A percentile compares a stretch with the other conserved stretches of the same genome.
phyloP scores from a whole-genome alignment of 2,888 invertebrate species.

The Germaria angustata region DNA sequence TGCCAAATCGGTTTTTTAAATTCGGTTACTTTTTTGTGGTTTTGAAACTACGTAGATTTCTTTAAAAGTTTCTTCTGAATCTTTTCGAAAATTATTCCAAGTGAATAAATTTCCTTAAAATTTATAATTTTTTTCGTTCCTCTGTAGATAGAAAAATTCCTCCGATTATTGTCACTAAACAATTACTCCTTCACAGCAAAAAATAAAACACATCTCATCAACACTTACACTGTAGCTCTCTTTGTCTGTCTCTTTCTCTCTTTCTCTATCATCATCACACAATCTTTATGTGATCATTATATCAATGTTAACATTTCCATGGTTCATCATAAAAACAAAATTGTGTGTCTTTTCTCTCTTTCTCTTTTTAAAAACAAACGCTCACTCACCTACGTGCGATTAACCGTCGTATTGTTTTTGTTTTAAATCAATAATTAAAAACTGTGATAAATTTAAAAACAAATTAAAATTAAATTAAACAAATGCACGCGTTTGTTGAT shows the following conservation, averaged over 20 bases:
- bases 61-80: too few species aligned
- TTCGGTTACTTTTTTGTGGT: too few species aligned
- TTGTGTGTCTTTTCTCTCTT: constrained; percentile 61
- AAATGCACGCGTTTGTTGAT: constrained; percentile 32
- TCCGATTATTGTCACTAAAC: too few species aligned
- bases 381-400: constrained; percentile 36
- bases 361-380: constrained; percentile 30
- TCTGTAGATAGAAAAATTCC: too few species aligned
- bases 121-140: too few species aligned
- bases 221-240: background rate
- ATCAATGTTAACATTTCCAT: constrained; percentile 61
- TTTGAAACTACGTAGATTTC: too few species aligned
- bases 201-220: background rate
- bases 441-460: constrained; percentile 14
- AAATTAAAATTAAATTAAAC: constrained; percentile 12
- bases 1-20: too few species aligned
- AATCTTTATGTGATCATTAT: constrained; percentile 37
- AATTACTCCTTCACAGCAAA: background rate
- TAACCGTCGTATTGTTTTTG: constrained; percentile 24
- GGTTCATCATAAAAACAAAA: constrained; percentile 53
- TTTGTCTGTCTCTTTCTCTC: background rate
- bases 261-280: background rate
- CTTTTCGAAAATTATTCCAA: too few species aligned
- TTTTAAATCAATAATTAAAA: constrained; percentile 6
- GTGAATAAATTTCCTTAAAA: too few species aligned